A percentile compares a stretch with the other conserved stretches of the same genome.
phyloP scores from a whole-genome alignment of 2,113 vertebrate genomes.

The Camelus bactrianus region DNA sequence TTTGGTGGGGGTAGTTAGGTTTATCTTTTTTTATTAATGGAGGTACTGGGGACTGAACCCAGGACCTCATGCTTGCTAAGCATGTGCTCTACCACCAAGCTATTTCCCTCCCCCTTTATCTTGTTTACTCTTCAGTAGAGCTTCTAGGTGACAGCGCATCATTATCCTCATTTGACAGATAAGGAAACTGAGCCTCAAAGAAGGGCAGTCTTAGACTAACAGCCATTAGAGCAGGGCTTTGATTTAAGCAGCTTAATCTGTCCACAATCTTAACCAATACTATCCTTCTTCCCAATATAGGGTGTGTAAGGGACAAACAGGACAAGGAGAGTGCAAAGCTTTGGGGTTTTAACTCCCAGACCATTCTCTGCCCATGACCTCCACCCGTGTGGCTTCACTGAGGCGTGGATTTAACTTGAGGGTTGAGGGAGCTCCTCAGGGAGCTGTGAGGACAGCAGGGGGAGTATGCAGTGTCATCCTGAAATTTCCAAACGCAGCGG shows the following conservation, averaged over 20 bases:
- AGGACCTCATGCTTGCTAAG: too few species aligned
- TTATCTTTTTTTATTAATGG: too few species aligned
- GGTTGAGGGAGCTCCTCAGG: background rate
- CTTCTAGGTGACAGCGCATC: background rate
- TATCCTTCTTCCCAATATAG: background rate
- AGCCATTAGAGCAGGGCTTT: background rate
- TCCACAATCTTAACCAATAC: background rate
- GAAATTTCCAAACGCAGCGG: background rate
- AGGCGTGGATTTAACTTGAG: background rate
- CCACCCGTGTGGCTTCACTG: background rate
- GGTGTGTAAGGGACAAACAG: background rate
- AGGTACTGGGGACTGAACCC: too few species aligned
- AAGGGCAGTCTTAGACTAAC: background rate
- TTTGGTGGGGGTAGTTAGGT: too few species aligned
- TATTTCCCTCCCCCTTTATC: too few species aligned
- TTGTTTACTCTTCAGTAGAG: background rate
- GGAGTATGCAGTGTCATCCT: accelerated
- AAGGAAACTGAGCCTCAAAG: background rate
- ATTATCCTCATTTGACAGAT: background rate
- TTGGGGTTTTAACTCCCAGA: background rate
- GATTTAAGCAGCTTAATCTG: background rate
- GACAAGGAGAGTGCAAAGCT: background rate
- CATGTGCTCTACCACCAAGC: too few species aligned
- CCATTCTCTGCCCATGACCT: background rate
- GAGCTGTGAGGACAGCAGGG: background rate